These are phyloP conservation scores for Nomada ferruginata DNA, from an alignment of 2,888 invertebrate genomes.

Conservation along the genomic window DNA sequence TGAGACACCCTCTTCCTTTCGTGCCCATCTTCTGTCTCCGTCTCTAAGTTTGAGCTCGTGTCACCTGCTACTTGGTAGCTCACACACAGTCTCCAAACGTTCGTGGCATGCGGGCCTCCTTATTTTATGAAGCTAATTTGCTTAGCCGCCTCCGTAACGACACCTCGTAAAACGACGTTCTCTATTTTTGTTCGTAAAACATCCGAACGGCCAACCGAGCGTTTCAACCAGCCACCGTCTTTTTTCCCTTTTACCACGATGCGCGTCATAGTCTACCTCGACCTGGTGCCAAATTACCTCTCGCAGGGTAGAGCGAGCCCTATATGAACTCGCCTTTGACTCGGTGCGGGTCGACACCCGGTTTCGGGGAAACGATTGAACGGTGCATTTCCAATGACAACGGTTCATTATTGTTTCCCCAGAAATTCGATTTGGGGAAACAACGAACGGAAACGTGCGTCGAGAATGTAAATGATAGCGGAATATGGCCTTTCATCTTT, in stretches of 20 bases:
- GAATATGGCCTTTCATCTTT: background rate
- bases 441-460: background rate
- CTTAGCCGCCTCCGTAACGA: conserved; percentile 78
- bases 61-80: conserved; percentile 16
- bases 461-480: background rate
- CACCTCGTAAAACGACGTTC: conserved; percentile 75
- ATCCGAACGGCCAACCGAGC: conserved; percentile 28
- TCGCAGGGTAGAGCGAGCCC: conserved; percentile 22
- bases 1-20: conserved; percentile 12
- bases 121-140: conserved; percentile 78
- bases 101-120: conserved; percentile 37
- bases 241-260: conserved; percentile 37
- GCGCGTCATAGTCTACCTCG: conserved; percentile 20
- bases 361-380: conserved; percentile 53
- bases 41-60: conserved; percentile 1
- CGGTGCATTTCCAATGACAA: conserved; percentile 44
- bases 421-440: conserved; percentile 43
- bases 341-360: background rate
- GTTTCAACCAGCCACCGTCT: conserved; percentile 22
- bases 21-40: background rate
- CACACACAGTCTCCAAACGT: conserved; percentile 27
- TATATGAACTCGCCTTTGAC: conserved; percentile 46
- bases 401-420: conserved; percentile 19
- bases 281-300: conserved; percentile 56
- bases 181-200: conserved; percentile 60